Conservation (phyloP, 2,113 vertebrate species). For the Tursiops truncatus region DNA sequence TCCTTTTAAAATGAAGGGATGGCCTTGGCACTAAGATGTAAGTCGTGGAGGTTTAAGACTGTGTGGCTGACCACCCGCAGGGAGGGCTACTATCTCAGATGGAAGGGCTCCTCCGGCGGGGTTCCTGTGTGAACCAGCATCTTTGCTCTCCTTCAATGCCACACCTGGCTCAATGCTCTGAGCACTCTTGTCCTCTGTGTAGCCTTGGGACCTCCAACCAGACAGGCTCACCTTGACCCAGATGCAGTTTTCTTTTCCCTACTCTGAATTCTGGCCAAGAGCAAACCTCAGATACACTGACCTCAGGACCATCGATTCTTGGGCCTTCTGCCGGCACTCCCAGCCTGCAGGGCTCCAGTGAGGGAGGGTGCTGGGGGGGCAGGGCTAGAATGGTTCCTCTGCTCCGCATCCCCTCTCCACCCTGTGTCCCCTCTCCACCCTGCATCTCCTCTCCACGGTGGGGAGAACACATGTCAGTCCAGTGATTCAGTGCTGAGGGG, state of each 20-base stretch:
- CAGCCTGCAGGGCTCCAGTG: not conserved
- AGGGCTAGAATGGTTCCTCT: not conserved
- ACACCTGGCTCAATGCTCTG: not conserved
- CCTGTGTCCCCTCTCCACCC: not conserved
- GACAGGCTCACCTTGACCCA: slow-evolving; percentile 61
- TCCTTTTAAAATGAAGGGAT: not conserved
- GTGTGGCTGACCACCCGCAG: not conserved
- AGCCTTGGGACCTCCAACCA: not conserved
- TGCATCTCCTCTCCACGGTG: no score
- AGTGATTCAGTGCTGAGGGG: rapidly evolving
- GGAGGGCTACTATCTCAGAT: not conserved
- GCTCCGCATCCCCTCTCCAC: not conserved
- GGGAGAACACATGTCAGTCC: not conserved
- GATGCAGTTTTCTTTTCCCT: not conserved
- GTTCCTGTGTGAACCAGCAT: not conserved
- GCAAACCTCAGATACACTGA: slow-evolving; percentile 5
- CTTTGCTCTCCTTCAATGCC: not conserved
- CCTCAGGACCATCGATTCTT: not conserved
- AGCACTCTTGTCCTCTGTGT: not conserved
- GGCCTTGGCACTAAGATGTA: not conserved
- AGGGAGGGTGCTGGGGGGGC: not conserved
- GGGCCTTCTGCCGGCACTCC: slow-evolving; percentile 19
- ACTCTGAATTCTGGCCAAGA: slow-evolving; percentile 49
- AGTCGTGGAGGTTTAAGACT: not conserved
- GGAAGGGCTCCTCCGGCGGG: not conserved